Percentiles rank a stretch among this genome's conserved stretches.
Conservation (phyloP, 1,140 invertebrate species). For the Globodera ellingtonae region DNA sequence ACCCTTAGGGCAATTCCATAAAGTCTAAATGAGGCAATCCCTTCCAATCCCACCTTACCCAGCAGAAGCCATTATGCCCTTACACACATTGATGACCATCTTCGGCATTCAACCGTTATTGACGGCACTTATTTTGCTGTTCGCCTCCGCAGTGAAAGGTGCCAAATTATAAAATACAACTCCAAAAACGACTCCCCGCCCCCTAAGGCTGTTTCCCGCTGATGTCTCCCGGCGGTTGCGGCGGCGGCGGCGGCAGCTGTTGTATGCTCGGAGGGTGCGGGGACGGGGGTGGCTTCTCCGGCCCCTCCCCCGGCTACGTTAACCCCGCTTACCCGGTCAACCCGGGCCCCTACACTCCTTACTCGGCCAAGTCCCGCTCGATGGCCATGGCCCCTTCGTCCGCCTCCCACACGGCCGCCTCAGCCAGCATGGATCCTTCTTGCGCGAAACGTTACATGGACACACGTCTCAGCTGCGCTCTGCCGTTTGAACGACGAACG, state of each 20-base stretch:
- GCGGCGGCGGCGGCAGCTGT: not conserved
- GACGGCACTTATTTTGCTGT: not conserved
- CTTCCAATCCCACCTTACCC: no score
- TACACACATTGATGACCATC: not conserved
- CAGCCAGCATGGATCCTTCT: constrained; percentile 15
- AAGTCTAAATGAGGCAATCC: no score
- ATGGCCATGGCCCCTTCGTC: constrained; percentile 12
- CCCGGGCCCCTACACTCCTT: not conserved
- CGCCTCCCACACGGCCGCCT: not conserved
- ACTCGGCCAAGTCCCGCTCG: constrained; percentile 22
- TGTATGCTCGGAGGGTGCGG: not conserved
- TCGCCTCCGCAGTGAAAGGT: not conserved
- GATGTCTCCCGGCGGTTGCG: not conserved
- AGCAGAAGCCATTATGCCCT: not conserved
- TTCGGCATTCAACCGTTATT: not conserved
- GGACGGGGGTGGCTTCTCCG: not conserved
- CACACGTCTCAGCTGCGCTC: constrained; percentile 33
- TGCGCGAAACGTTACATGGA: constrained; percentile 41
- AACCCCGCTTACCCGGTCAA: not conserved
- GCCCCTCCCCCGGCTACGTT: constrained; percentile 1
- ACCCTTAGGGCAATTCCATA: no score
- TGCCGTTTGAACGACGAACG: constrained; percentile 41
- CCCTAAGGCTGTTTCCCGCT: not conserved
- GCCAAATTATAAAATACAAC: not conserved
- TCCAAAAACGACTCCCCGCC: not conserved